phyloP scores from a whole-genome alignment of 2,113 vertebrate species.

The Clarias gariepinus region DNA sequence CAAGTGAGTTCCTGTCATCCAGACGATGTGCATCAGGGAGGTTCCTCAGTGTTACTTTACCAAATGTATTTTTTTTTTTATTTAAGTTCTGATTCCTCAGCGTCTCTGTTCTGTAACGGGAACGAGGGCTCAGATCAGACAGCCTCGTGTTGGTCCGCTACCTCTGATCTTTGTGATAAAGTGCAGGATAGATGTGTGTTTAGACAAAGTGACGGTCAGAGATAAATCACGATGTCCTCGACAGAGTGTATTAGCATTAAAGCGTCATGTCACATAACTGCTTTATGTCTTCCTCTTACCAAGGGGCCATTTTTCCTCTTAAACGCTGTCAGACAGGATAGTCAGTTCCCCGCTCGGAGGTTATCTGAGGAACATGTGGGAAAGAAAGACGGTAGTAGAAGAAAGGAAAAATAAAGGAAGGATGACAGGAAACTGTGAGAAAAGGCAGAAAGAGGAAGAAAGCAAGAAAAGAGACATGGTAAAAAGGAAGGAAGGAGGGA shows the following conservation, averaged over 20 bases:
- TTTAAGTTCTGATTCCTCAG: not conserved
- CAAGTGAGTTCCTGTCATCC: conserved; percentile 80
- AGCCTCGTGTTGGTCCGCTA: not conserved
- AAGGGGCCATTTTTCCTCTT: conserved; percentile 5
- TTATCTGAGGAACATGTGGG: not conserved
- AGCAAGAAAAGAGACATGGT: not conserved
- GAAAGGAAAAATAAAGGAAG: not conserved
- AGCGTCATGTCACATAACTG: not conserved
- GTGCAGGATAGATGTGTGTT: conserved; percentile 53
- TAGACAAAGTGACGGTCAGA: conserved; percentile 57
- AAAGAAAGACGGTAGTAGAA: not conserved
- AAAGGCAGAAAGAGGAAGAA: too few species aligned
- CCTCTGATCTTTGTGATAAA: conserved; percentile 29
- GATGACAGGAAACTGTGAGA: not conserved
- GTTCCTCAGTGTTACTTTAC: not conserved
- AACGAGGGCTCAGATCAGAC: not conserved
- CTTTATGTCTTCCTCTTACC: conserved; percentile 40
- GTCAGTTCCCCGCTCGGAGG: not conserved
- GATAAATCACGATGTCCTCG: conserved; percentile 36
- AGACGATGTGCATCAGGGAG: not conserved
- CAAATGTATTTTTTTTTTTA: not conserved
- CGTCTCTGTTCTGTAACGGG: not conserved
- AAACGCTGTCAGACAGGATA: not conserved
- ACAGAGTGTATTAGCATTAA: conserved; percentile 26
- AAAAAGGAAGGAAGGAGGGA: not conserved